Evolutionary conservation across 2,113 vertebrate genomes (phyloP), one percentile per base, ranked within the genome.

Genomic region (Tapirus terrestris): DNA sequence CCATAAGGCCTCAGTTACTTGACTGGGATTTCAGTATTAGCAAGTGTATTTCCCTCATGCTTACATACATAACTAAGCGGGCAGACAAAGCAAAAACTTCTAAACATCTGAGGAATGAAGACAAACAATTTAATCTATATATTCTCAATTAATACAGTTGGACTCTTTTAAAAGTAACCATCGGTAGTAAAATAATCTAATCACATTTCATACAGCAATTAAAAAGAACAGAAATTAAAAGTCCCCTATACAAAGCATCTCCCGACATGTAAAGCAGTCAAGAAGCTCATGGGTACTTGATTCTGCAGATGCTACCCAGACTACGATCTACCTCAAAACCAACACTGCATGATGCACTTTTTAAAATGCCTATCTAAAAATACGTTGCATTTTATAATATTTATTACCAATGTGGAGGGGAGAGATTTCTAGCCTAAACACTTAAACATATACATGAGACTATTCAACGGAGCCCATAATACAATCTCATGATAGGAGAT

Each of bases 141-240:
- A 98, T 98, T 98, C 98, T 97, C 97, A 98, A 97, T 93, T 93
- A 97, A 98, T 98, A 99, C 97, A 98, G 96, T 0, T 98, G 97
- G 97, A 97, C 98, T 98, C 98, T 98, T 98, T 45, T 96, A 96
- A 98, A 98, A 98, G 96, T 97, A 97, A 98, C 97, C 98, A 96
- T 88, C 98, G 98, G 98, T 97, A 98, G 98, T 97, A 98, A 99
- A 98, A 98, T 97, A 98, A 97, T 97, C 97, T 98, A 93, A 99
- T 98, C 98, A 98, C 97, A 98, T 98, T 98, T 98, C 98, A 98
- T 97, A 99, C 97, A 98, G 97, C 96, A 98, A 98, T 97, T 98
- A 98, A 98, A 98, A 98, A 97, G 97, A 98, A 91, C 84, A 97
- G 96, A 98, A 98, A 98, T 76, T 90, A 98, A 96, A 94, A 96